phyloP scores from a whole-genome alignment of 2,113 vertebrate genomes.

The Dromaius novaehollandiae region DNA sequence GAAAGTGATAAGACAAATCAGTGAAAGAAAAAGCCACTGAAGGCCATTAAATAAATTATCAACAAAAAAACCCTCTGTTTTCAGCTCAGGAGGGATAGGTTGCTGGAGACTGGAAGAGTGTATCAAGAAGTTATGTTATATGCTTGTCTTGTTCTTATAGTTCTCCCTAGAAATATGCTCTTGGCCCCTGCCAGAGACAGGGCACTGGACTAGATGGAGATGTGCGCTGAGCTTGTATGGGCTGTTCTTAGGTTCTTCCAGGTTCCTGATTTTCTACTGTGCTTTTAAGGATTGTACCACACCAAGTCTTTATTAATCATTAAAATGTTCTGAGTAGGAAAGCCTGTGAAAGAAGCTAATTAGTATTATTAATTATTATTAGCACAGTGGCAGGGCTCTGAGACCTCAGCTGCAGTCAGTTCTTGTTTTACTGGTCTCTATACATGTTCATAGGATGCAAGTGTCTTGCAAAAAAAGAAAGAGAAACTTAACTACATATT shows the following conservation, averaged over 20 bases:
- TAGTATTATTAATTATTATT: background rate
- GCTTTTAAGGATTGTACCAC: background rate
- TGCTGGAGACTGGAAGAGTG: background rate
- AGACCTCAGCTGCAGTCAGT: background rate
- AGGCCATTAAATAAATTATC: background rate
- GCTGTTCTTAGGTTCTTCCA: background rate
- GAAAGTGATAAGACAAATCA: background rate
- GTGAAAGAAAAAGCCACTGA: background rate
- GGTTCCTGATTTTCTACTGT: background rate
- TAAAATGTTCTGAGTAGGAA: background rate
- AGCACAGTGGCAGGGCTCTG: background rate
- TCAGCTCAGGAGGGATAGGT: background rate
- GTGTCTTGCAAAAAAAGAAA: background rate
- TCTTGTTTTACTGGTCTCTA: background rate
- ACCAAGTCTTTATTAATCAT: background rate
- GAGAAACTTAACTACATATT: background rate
- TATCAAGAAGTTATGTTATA: background rate
- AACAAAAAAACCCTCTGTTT: background rate
- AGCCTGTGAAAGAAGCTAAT: background rate
- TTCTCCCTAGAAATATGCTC: background rate
- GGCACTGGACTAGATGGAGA: background rate
- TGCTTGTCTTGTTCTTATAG: background rate
- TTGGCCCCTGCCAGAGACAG: background rate
- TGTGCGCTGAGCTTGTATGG: background rate
- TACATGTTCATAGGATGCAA: background rate